These are phyloP conservation scores for Trichomalopsis sarcophagae DNA, from an alignment of 1,140 invertebrate species.

Conservation along the genomic window DNA sequence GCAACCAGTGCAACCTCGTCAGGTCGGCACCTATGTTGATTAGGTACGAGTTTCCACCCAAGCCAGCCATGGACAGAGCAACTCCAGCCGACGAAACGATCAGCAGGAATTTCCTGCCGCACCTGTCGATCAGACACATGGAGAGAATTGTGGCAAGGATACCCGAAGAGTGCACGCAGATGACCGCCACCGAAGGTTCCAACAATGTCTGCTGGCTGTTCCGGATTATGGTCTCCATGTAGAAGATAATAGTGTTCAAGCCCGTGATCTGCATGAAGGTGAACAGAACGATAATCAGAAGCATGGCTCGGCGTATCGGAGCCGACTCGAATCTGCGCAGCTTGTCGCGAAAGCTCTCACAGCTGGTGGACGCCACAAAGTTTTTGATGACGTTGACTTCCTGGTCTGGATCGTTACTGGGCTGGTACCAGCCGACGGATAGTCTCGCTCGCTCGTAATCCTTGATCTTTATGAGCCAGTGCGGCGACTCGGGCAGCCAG, in stretches of 20 bases:
- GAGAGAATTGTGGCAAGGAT: conserved; percentile 72
- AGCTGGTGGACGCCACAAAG: not conserved
- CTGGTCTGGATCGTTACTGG: conserved; percentile 15
- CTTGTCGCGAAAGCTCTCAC: conserved; percentile 1
- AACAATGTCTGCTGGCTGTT: conserved; percentile 74
- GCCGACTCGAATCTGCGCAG: conserved; percentile 8
- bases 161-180: conserved; percentile 81
- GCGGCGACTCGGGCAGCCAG: conserved; percentile 84
- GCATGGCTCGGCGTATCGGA: conserved; percentile 75
- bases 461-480: conserved; percentile 78
- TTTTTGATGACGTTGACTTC: conserved; percentile 37
- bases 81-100: conserved; percentile 77
- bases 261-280: conserved; percentile 86
- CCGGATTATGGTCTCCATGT: conserved; percentile 83
- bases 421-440: conserved; percentile 61
- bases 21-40: conserved; percentile 72
- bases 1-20: conserved; percentile 55
- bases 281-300: conserved; percentile 80
- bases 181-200: conserved; percentile 74
- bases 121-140: conserved; percentile 80
- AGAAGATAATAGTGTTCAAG: conserved; percentile 83
- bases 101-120: conserved; percentile 81
- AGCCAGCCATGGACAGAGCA: conserved; percentile 74
- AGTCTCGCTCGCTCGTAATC: conserved; percentile 76
- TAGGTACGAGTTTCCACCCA: conserved; percentile 79